Evolutionary conservation across 2,113 vertebrate genomes (phyloP).

Genomic region (Procavia capensis): DNA sequence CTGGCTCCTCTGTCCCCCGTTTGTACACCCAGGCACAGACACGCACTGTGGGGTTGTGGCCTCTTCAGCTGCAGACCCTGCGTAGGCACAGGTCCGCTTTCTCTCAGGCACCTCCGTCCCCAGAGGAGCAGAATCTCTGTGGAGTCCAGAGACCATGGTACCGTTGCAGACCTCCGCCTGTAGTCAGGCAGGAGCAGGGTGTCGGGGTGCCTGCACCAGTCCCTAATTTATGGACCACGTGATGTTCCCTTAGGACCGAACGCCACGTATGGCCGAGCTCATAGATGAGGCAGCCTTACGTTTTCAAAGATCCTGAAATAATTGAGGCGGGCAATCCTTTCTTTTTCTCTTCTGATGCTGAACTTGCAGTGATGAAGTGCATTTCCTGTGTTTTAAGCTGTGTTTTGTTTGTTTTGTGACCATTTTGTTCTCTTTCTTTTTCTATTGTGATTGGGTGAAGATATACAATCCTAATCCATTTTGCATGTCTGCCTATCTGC

Average conservation of each 20-base stretch:
- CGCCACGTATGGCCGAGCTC: neutral
- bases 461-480: too few relatives aligned
- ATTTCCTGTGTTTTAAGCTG: neutral
- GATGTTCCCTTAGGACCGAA: too few relatives aligned
- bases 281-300: neutral
- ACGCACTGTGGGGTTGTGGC: neutral
- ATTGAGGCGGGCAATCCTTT: neutral
- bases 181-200: neutral
- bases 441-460: too few relatives aligned
- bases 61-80: neutral
- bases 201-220: neutral
- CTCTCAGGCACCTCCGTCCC: neutral
- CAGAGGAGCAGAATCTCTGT: neutral
- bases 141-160: neutral
- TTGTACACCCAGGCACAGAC: neutral
- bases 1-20: neutral
- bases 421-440: too few relatives aligned
- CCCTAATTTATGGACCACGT: neutral
- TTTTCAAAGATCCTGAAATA: slow-evolving; percentile 4
- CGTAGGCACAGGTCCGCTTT: neutral
- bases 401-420: too few relatives aligned
- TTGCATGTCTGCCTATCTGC: too few relatives aligned
- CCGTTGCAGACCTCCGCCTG: neutral
- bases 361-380: neutral
- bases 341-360: neutral